These are phyloP conservation scores for Cavia porcellus DNA, from an alignment of 2,113 vertebrate species.

Conservation along the genomic window DNA sequence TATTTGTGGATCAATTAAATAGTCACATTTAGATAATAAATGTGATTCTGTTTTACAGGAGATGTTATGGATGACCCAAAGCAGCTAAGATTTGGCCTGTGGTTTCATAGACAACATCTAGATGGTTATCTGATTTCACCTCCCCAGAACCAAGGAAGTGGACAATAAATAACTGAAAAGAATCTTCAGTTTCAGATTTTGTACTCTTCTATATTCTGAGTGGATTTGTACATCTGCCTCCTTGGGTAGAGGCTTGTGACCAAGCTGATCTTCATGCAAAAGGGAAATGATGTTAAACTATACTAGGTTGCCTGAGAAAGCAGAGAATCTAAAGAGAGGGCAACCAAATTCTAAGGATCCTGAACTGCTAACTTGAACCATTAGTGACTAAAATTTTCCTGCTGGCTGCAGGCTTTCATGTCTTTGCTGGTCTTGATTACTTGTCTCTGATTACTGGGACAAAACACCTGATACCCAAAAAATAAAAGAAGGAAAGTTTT, in stretches of 20 bases:
- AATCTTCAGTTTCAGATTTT: conserved; percentile 95
- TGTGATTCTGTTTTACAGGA: conserved; percentile 99
- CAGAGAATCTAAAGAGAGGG: conserved; percentile 95
- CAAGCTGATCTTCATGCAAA: conserved; percentile 94
- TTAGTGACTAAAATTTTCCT: conserved; percentile 89
- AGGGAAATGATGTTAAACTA: conserved; percentile 99
- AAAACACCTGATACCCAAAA: too few species aligned
- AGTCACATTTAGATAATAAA: conserved; percentile 97
- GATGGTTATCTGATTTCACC: conserved; percentile 92
- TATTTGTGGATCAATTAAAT: conserved; percentile 99
- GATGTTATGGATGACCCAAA: conserved; percentile 97
- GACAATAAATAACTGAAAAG: conserved; percentile 98
- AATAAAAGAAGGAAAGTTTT: too few species aligned
- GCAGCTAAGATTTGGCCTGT: conserved; percentile 99
- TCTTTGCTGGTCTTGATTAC: conserved; percentile 86
- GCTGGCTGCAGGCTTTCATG: conserved; percentile 95
- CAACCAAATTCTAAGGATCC: conserved; percentile 93
- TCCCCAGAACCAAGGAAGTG: conserved; percentile 99
- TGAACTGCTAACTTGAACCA: conserved; percentile 92
- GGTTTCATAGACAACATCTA: conserved; percentile 97
- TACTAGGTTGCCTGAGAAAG: conserved; percentile 97
- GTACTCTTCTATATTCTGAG: conserved; percentile 94
- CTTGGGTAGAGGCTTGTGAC: conserved; percentile 92
- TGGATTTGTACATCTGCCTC: conserved; percentile 96
- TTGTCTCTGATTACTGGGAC: too few species aligned